These are phyloP conservation scores for Bellardia pandia DNA, from an alignment of 2,888 invertebrate species.

Conservation along the genomic window DNA sequence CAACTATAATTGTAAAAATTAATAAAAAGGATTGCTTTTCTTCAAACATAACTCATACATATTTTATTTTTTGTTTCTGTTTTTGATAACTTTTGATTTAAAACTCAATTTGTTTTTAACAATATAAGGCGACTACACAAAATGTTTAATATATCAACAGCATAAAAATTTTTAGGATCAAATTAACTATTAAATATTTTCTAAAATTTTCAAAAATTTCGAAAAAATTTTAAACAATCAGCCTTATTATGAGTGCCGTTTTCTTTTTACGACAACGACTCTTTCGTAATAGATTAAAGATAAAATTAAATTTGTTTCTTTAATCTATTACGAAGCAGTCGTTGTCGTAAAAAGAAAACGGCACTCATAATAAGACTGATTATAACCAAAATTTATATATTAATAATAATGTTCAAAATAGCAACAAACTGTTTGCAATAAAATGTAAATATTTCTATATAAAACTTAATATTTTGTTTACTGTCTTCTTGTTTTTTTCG, in stretches of 20 bases:
- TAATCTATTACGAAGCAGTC: too few species aligned
- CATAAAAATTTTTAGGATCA: not conserved
- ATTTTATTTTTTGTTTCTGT: not conserved
- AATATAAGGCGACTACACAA: constrained; percentile 55
- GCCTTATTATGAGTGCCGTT: too few species aligned
- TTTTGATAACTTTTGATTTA: constrained; percentile 28
- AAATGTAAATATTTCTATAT: constrained; percentile 31
- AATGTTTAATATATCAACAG: constrained; percentile 24
- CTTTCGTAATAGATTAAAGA: too few species aligned
- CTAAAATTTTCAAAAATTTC: constrained; percentile 48
- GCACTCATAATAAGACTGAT: too few species aligned
- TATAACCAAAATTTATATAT: not conserved
- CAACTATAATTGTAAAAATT: constrained; percentile 67
- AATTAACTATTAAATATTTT: not conserved
- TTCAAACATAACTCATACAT: constrained; percentile 28
- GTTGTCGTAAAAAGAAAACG: too few species aligned
- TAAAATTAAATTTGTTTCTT: too few species aligned
- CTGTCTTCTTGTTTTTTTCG: constrained; percentile 20
- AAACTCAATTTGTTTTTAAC: constrained; percentile 67
- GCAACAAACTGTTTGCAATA: constrained; percentile 34
- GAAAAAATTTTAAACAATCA: not conserved
- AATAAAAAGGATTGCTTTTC: constrained; percentile 29
- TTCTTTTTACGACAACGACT: too few species aligned
- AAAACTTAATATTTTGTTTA: constrained; percentile 30
- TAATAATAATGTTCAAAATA: not conserved